Evolutionary conservation across 2,113 vertebrate genomes (phyloP).

Genomic region (Eolophus roseicapilla): DNA sequence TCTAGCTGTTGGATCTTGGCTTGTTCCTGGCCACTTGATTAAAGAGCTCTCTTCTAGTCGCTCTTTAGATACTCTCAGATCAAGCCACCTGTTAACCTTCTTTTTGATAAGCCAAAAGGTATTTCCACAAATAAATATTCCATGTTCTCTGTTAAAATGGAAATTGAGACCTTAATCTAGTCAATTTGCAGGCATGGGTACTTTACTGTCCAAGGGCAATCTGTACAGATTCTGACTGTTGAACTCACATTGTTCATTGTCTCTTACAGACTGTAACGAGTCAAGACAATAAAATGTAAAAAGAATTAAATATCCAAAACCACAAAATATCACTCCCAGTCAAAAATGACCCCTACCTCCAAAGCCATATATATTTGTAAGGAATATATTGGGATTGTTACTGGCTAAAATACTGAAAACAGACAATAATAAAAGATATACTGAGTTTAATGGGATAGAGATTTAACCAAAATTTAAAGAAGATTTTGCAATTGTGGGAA

Average conservation of each 20-base stretch:
- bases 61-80: constrained; percentile 13
- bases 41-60: background rate
- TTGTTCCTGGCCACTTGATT: constrained; percentile 38
- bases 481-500: background rate
- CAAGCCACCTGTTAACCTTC: constrained; percentile 51
- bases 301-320: background rate
- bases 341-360: background rate
- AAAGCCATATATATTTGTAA: background rate
- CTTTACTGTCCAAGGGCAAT: background rate
- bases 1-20: constrained; percentile 28
- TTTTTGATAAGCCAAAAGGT: constrained; percentile 38
- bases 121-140: constrained; percentile 48
- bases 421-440: background rate
- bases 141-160: constrained; percentile 29
- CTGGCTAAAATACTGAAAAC: background rate
- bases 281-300: background rate
- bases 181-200: background rate
- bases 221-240: background rate
- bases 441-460: background rate
- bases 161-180: constrained; percentile 51
- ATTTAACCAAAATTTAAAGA: background rate
- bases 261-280: background rate
- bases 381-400: background rate
- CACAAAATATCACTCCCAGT: background rate
- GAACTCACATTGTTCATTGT: background rate